phyloP scores from a whole-genome alignment of 2,888 invertebrate species.

The Melanostoma scalare region DNA sequence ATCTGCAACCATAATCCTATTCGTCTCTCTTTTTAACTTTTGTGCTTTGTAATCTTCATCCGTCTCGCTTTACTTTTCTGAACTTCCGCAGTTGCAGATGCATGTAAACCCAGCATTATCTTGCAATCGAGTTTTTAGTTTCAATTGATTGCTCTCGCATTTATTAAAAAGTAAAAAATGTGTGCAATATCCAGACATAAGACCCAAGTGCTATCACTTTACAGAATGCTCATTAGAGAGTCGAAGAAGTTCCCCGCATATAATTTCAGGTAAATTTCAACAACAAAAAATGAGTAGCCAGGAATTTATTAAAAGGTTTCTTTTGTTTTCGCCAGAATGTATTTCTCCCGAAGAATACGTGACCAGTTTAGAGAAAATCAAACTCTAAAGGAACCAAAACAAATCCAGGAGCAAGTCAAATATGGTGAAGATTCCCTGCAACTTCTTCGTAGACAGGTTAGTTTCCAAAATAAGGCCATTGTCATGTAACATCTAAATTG shows the following conservation, averaged over 20 bases:
- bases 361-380: constrained; percentile 49
- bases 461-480: background rate
- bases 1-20: no score
- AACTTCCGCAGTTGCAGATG: no score
- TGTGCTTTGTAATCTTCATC: no score
- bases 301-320: background rate
- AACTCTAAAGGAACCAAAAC: constrained; percentile 19
- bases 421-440: constrained; percentile 48
- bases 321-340: constrained; percentile 26
- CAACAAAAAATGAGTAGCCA: background rate
- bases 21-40: no score
- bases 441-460: constrained; percentile 61
- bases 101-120: no score
- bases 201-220: constrained; percentile 35
- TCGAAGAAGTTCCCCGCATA: constrained; percentile 56
- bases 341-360: constrained; percentile 44
- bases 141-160: background rate
- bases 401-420: constrained; percentile 32
- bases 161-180: constrained; percentile 19
- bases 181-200: constrained; percentile 51
- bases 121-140: constrained; percentile 4
- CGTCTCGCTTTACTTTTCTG: no score
- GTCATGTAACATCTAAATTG: constrained; percentile 1
- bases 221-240: constrained; percentile 52
- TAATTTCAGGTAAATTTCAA: constrained; percentile 48